Evolutionary conservation across 2,113 vertebrate genomes (phyloP), one percentile per base, ranked within the genome.

Genomic region (Fukomys damarensis): DNA sequence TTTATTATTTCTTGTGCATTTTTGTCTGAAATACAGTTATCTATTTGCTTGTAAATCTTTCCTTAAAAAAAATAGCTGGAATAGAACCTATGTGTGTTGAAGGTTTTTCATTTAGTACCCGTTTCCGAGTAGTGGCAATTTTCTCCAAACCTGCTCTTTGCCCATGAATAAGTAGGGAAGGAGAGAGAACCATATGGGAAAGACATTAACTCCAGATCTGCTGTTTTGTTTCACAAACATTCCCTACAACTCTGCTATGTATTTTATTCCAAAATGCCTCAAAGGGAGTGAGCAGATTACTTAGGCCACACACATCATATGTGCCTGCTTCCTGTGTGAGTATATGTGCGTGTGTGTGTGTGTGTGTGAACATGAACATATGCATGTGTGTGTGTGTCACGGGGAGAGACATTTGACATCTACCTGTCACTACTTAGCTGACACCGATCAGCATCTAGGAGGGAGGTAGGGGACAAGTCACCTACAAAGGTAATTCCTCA

Each of bases 1-100:
- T 85, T 82, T 59, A 70, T 74, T 93, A 61, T 93, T 96, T 95
- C 66, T 89, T 94, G 35, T 41, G 14, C 79, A 49, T 74, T 82
- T 63, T 91, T 93, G 61, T 24, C 28, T 89, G 65, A 96, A 90
- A 82, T 87, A 54, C 12, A 43, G 17, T 68, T 74, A 35, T 74
- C 7, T 92, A 70, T 90, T 94, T 91, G 28, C 63, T 86, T 94
- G 7, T 68, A 90, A 65, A 38, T 65, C 46, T 49, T 94, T 72
- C 22, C 56, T 96, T 56, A 90, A 82, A 93, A 80, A 16, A 28
- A 96, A n/a, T 72, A 89, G 54, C 41, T 43, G 32, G 12, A 38
- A 43, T 46, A 86, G 77, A 93, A 56, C 35, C 49, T 43, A 38
- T 30, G 24, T 14, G 17, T 30, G 24, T 56, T 56, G 68, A 63